Evolutionary conservation across 2,888 invertebrate species (phyloP).

Genomic region (Luperina testacea): DNA sequence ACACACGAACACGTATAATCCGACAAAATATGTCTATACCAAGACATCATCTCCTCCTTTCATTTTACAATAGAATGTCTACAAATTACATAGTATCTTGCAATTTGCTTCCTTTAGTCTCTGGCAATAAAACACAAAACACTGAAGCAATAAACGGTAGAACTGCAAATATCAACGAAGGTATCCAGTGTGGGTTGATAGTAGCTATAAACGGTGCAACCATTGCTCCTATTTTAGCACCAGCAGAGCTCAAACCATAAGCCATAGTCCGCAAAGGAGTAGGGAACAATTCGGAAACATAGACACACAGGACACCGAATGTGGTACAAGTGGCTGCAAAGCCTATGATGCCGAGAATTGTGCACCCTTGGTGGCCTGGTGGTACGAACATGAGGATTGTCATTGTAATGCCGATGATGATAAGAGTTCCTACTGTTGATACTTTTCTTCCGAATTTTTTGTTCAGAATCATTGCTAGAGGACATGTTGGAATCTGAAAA

Average conservation of each 20-base stretch:
- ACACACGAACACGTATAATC: conserved; percentile 13
- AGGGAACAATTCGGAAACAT: conserved; percentile 77
- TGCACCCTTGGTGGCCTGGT: conserved; percentile 69
- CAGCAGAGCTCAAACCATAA: conserved; percentile 72
- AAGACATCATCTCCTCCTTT: neutral
- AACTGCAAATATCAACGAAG: conserved; percentile 74
- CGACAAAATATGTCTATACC: neutral
- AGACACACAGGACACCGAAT: conserved; percentile 72
- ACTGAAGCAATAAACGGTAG: conserved; percentile 70
- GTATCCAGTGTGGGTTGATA: conserved; percentile 75
- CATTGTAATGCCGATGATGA: conserved; percentile 70
- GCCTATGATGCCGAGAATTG: conserved; percentile 71
- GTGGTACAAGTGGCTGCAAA: conserved; percentile 68
- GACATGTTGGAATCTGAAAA: conserved; percentile 71
- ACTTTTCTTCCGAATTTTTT: conserved; percentile 71
- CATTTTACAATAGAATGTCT: neutral
- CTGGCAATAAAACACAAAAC: conserved; percentile 73
- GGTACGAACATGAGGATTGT: conserved; percentile 69
- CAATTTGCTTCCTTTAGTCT: conserved; percentile 75
- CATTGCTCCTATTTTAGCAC: conserved; percentile 77
- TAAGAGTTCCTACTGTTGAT: conserved; percentile 63
- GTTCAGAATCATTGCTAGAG: conserved; percentile 72
- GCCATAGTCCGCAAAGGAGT: conserved; percentile 79
- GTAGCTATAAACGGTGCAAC: conserved; percentile 75
- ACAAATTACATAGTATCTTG: conserved; percentile 64